Conservation (phyloP, 1,140 invertebrate genomes). For the Hestina assimilis region DNA sequence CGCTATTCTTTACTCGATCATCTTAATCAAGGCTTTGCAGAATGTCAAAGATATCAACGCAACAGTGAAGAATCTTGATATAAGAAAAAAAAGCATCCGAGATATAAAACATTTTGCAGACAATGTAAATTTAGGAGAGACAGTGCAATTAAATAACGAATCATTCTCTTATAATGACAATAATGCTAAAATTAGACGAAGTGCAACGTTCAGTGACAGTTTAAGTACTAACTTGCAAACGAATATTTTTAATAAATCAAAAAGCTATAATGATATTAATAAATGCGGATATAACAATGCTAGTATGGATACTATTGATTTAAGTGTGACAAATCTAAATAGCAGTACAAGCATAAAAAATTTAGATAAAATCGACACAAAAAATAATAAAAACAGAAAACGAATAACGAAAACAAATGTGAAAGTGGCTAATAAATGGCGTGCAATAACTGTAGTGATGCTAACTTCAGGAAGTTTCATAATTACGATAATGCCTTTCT, state of each 20-base stretch:
- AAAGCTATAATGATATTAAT: constrained; percentile 41
- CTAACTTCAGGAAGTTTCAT: constrained; percentile 79
- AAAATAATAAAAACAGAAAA: not conserved
- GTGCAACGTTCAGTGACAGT: constrained; percentile 46
- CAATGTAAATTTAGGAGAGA: constrained; percentile 34
- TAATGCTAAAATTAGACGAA: constrained; percentile 43
- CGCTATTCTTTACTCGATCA: constrained; percentile 77
- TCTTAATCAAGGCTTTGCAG: constrained; percentile 72
- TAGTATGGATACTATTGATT: constrained; percentile 44
- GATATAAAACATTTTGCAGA: constrained; percentile 58
- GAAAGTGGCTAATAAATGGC: constrained; percentile 74
- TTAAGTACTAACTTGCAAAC: no score
- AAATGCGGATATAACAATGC: constrained; percentile 6
- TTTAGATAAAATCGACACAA: not conserved
- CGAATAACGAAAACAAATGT: constrained; percentile 12
- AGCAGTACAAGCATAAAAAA: not conserved
- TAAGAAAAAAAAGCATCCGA: constrained; percentile 32
- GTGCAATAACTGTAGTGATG: constrained; percentile 79
- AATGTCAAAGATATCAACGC: constrained; percentile 70
- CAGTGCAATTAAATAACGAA: constrained; percentile 38
- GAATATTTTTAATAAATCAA: constrained; percentile 40
- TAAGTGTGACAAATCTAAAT: constrained; percentile 23
- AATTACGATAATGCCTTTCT: constrained; percentile 63
- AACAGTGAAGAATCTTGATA: constrained; percentile 38
- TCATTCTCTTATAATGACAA: constrained; percentile 19